Conservation (phyloP, 2,888 invertebrate genomes). For the Branchipolynoe longqiensis region DNA sequence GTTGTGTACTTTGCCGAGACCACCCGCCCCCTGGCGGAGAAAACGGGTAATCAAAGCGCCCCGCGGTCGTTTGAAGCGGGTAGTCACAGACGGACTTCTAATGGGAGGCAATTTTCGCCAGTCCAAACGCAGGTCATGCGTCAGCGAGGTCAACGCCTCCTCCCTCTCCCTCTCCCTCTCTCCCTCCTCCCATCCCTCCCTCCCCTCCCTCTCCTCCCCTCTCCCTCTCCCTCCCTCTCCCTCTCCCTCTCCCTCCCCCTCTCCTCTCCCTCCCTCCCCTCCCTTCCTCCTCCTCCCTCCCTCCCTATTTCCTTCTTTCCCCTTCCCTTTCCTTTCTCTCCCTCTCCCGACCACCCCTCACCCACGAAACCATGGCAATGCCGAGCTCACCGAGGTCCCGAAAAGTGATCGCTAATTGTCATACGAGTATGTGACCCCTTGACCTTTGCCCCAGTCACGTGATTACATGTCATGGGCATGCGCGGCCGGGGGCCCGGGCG, state of each 20-base stretch:
- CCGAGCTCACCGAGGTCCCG: background rate
- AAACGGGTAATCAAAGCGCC: slow-evolving; percentile 14
- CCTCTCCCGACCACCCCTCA: too few species aligned
- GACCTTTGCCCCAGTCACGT: slow-evolving; percentile 32
- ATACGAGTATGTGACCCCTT: background rate
- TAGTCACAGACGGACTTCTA: slow-evolving; percentile 5
- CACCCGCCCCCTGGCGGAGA: background rate
- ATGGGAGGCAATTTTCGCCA: slow-evolving; percentile 40
- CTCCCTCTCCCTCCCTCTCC: too few species aligned
- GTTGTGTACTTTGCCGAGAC: background rate
- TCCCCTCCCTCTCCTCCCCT: too few species aligned
- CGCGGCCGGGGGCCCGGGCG: too few species aligned
- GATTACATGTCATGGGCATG: slow-evolving; percentile 53
- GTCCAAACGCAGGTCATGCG: background rate
- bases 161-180: too few species aligned
- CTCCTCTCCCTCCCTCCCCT: too few species aligned
- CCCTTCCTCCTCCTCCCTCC: too few species aligned
- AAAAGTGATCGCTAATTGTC: slow-evolving; percentile 39
- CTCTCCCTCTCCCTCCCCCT: too few species aligned
- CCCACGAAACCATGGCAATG: background rate
- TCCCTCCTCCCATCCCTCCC: too few species aligned
- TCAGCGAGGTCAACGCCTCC: background rate
- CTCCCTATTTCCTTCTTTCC: too few species aligned
- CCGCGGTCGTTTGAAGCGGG: slow-evolving; percentile 25
- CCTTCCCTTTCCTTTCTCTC: too few species aligned